phyloP scores from a whole-genome alignment of 2,888 invertebrate genomes.

The Hoplodrina blanda region DNA sequence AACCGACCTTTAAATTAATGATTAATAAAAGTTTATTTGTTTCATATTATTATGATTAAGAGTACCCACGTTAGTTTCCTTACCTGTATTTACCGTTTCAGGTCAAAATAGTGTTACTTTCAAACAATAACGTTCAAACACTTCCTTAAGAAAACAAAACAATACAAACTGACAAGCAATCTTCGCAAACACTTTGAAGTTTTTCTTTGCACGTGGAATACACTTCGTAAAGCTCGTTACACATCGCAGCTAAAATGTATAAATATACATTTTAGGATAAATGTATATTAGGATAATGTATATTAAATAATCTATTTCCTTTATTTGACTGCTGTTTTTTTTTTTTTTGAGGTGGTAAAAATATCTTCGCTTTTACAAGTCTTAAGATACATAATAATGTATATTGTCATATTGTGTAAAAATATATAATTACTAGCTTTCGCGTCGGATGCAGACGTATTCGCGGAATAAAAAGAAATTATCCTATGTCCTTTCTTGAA shows the following conservation, averaged over 20 bases:
- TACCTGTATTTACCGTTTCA: not conserved
- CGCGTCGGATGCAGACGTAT: too few relatives aligned
- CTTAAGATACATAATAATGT: too few relatives aligned
- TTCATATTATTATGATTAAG: too few relatives aligned
- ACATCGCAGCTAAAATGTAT: not conserved
- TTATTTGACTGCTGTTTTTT: too few relatives aligned
- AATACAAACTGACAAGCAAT: slow-evolving; percentile 9
- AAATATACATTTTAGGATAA: not conserved
- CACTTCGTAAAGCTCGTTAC: not conserved
- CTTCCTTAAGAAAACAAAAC: slow-evolving; percentile 1
- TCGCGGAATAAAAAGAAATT: too few relatives aligned
- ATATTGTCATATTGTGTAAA: too few relatives aligned
- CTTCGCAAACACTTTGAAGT: not conserved
- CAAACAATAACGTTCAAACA: not conserved
- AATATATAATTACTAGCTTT: too few relatives aligned
- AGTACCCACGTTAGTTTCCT: too few relatives aligned
- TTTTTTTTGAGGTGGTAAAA: too few relatives aligned
- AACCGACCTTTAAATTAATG: too few relatives aligned
- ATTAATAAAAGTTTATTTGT: too few relatives aligned
- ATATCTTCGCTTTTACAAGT: not conserved
- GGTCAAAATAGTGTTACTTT: not conserved
- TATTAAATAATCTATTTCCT: not conserved
- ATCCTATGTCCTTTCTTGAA: too few relatives aligned
- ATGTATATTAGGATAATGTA: not conserved
- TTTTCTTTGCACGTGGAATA: slow-evolving; percentile 10